Percentiles rank a stretch among this genome's conserved stretches.
These are phyloP conservation scores for Tor tambroides DNA, from an alignment of 2,113 vertebrate species.

Conservation along the genomic window DNA sequence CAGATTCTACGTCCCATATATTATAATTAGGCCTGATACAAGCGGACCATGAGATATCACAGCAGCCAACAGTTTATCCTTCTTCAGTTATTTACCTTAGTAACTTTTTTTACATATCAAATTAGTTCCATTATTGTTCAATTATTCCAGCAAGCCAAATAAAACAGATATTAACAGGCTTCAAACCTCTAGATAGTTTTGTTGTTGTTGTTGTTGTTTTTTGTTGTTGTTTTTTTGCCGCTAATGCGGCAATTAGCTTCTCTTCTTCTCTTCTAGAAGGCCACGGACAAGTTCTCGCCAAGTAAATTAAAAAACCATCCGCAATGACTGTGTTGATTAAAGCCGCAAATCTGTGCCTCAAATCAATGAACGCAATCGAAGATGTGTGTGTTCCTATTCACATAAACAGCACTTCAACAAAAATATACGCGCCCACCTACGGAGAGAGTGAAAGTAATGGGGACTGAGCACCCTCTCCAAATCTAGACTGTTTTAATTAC, in stretches of 20 bases:
- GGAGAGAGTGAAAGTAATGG: conserved; percentile 80
- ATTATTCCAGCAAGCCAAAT: too few species aligned
- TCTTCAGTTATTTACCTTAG: too few species aligned
- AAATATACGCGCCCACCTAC: conserved; percentile 98
- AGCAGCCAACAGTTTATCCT: too few species aligned
- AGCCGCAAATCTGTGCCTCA: conserved; percentile 69
- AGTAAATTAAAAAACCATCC: conserved; percentile 64
- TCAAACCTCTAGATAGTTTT: neutral
- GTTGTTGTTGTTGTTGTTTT: too few species aligned
- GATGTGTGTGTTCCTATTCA: conserved; percentile 89
- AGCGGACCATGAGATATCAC: neutral
- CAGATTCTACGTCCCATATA: neutral
- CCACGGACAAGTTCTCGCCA: conserved; percentile 53
- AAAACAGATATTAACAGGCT: neutral
- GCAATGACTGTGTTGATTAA: conserved; percentile 71
- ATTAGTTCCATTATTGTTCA: too few species aligned
- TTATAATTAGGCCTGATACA: neutral
- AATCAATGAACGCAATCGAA: conserved; percentile 75
- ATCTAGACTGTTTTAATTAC: too few species aligned
- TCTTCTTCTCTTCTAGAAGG: too few species aligned
- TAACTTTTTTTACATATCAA: too few species aligned
- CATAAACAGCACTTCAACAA: conserved; percentile 93
- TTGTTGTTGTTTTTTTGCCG: neutral
- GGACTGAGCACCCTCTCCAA: conserved; percentile 60
- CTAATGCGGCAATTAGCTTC: neutral